phyloP scores from a whole-genome alignment of 1,140 invertebrate genomes.

The Formica selysi region DNA sequence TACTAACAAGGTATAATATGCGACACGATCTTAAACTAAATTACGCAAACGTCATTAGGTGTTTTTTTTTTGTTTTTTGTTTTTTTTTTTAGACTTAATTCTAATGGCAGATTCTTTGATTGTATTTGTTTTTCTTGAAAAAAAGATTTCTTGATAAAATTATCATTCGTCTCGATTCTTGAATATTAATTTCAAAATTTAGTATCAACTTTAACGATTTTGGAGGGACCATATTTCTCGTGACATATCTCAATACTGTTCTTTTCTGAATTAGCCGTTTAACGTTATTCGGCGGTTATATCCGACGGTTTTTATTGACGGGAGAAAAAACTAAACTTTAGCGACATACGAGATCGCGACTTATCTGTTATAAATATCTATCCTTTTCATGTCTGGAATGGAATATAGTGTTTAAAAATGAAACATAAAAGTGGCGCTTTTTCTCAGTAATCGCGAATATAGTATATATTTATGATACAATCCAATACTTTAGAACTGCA shows the following conservation, averaged over 20 bases:
- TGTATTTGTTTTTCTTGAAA: neutral
- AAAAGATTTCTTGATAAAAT: neutral
- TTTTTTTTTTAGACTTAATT: neutral
- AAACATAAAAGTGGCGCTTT: neutral
- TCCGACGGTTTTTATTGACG: neutral
- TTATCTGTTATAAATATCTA: conserved; percentile 23
- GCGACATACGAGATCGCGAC: neutral
- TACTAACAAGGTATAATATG: conserved; percentile 3
- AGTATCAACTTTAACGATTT: neutral
- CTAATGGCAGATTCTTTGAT: neutral
- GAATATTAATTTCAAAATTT: neutral
- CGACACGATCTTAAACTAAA: neutral
- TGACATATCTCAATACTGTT: neutral
- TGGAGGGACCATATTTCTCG: neutral
- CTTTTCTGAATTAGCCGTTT: neutral
- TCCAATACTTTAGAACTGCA: neutral
- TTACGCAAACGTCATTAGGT: neutral
- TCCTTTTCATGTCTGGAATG: neutral
- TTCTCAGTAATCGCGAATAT: neutral
- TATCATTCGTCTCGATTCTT: neutral
- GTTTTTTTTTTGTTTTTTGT: neutral
- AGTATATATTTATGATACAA: neutral
- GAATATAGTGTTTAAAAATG: neutral
- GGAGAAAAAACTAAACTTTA: neutral
- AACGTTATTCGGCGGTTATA: conserved; percentile 1